A percentile compares a stretch with the other conserved stretches of the same genome.
phyloP scores from a whole-genome alignment of 2,797 vertebrate species.

The Microchirus variegatus region DNA sequence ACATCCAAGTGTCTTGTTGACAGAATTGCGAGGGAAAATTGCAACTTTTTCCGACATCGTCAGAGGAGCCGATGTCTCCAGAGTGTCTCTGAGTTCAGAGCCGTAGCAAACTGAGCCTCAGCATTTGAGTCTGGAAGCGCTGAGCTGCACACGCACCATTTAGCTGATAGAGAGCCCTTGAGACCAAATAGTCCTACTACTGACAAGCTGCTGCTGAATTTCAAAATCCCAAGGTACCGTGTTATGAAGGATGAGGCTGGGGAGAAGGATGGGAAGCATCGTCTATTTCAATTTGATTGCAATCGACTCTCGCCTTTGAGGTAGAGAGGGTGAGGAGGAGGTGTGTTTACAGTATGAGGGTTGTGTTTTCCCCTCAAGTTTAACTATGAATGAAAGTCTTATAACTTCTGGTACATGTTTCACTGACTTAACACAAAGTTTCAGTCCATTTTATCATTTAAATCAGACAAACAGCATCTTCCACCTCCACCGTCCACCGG shows the following conservation, averaged over 20 bases:
- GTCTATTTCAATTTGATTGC: constrained; percentile 41
- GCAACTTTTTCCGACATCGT: constrained; percentile 36
- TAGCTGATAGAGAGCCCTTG: constrained; percentile 51
- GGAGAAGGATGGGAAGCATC: constrained; percentile 24
- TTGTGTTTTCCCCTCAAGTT: no score
- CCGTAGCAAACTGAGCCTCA: constrained; percentile 18
- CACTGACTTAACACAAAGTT: no score
- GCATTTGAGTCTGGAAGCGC: constrained; percentile 19
- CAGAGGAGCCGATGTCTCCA: constrained; percentile 24
- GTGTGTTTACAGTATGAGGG: not conserved
- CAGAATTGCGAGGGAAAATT: constrained; percentile 24
- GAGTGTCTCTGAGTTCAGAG: constrained; percentile 28
- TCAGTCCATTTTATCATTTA: no score
- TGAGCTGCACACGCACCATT: constrained; percentile 42
- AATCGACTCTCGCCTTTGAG: constrained; percentile 36
- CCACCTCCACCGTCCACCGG: no score
- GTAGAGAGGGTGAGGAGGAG: constrained; percentile 23
- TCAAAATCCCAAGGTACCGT: constrained; percentile 42
- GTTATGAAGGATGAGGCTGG: constrained; percentile 31
- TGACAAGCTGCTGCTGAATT: constrained; percentile 50
- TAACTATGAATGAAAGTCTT: no score
- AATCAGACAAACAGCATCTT: no score
- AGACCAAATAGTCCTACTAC: constrained; percentile 45
- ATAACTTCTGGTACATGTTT: no score
- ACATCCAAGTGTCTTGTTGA: constrained; percentile 23